phyloP scores from a whole-genome alignment of 2,113 vertebrate genomes.

The Chiloscyllium plagiosum region DNA sequence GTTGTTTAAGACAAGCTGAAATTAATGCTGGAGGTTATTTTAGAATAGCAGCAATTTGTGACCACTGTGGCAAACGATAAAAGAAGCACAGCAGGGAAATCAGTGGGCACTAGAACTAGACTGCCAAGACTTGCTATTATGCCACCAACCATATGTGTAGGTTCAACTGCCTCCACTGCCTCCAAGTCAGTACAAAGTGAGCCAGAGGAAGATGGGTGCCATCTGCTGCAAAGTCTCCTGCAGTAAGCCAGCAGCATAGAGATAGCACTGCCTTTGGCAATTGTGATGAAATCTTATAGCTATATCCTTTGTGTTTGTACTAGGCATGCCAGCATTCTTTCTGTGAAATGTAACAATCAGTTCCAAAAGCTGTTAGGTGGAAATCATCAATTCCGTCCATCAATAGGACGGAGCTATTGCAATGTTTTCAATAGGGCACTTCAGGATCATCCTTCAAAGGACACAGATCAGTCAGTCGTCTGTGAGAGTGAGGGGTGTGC shows the following conservation, averaged over 20 bases:
- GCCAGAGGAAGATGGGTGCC: background rate
- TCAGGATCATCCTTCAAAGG: too few relatives aligned
- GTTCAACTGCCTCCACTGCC: background rate
- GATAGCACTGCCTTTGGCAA: background rate
- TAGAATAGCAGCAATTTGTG: background rate
- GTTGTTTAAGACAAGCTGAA: background rate
- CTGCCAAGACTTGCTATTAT: background rate
- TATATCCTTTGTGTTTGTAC: too few relatives aligned
- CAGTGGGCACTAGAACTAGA: background rate
- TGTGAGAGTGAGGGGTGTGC: too few relatives aligned
- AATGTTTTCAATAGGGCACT: too few relatives aligned
- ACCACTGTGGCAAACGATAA: background rate
- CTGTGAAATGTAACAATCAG: too few relatives aligned
- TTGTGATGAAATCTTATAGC: too few relatives aligned
- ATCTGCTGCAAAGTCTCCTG: background rate
- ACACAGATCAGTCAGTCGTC: too few relatives aligned
- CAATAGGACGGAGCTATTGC: too few relatives aligned
- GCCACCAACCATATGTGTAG: background rate
- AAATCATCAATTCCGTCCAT: too few relatives aligned
- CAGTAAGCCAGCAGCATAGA: background rate
- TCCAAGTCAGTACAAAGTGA: background rate
- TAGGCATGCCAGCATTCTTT: too few relatives aligned
- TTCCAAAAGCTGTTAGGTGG: too few relatives aligned
- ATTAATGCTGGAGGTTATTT: background rate
- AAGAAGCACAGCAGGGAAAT: background rate